Conservation (phyloP, 64 coral and sea anemone species). For the Pocillopora damicornis region DNA sequence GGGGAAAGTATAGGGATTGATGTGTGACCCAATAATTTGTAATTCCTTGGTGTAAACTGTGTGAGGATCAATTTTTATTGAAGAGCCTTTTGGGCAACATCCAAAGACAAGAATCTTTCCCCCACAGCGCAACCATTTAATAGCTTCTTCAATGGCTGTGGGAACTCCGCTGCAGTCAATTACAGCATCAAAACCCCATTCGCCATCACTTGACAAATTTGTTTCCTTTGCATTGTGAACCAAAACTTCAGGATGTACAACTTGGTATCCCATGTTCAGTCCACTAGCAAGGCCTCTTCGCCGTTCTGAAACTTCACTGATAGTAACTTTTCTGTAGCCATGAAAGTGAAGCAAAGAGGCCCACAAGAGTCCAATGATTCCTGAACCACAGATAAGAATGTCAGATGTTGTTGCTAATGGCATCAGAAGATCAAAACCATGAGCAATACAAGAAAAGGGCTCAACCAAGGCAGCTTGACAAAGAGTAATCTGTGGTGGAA, state of each 20-base stretch:
- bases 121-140: constrained; percentile 65
- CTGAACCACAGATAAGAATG: constrained; percentile 72
- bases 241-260: constrained; percentile 64
- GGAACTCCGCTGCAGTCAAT: constrained; percentile 75
- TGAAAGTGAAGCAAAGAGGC: constrained; percentile 75
- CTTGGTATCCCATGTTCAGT: constrained; percentile 60
- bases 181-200: constrained; percentile 88
- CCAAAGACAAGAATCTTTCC: constrained; percentile 80
- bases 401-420: constrained; percentile 75
- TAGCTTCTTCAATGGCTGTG: constrained; percentile 50
- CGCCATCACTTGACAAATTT: background rate
- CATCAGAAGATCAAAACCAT: constrained; percentile 66
- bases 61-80: constrained; percentile 71
- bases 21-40: constrained; percentile 57
- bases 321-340: constrained; percentile 88
- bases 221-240: constrained; percentile 35
- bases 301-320: constrained; percentile 76
- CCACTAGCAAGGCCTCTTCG: constrained; percentile 62
- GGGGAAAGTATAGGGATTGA: constrained; percentile 79
- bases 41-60: constrained; percentile 76
- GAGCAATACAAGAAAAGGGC: constrained; percentile 71
- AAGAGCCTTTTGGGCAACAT: constrained; percentile 49
- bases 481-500: constrained; percentile 75
- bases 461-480: constrained; percentile 78
- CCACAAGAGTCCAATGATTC: constrained; percentile 76